A percentile compares a stretch with the other conserved stretches of the same genome.
phyloP scores from a whole-genome alignment of 2,113 vertebrate genomes.

The Phylloscopus whistleri region DNA sequence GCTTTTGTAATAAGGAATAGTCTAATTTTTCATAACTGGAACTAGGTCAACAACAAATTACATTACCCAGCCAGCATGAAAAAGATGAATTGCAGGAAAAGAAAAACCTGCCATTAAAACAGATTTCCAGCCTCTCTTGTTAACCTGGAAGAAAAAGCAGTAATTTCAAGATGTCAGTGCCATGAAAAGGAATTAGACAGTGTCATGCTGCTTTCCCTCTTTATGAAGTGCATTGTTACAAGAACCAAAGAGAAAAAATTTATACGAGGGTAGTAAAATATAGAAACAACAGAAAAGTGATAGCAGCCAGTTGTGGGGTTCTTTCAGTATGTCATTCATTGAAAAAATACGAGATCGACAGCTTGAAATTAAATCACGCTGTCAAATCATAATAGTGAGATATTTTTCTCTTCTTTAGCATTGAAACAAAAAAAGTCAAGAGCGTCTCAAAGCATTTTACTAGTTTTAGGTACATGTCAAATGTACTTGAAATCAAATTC shows the following conservation, averaged over 20 bases:
- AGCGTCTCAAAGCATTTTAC: not conserved
- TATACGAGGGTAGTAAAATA: not conserved
- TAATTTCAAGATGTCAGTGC: not conserved
- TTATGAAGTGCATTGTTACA: not conserved
- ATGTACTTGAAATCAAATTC: not conserved
- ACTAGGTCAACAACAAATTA: constrained; percentile 29
- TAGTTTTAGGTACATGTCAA: not conserved
- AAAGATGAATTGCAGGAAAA: not conserved
- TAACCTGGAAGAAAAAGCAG: not conserved
- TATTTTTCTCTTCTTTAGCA: not conserved
- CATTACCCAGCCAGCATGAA: not conserved
- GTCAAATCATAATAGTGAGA: not conserved
- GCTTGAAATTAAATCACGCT: not conserved
- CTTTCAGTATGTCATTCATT: not conserved
- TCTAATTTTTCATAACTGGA: not conserved
- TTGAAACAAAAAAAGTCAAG: not conserved
- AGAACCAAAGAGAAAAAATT: not conserved
- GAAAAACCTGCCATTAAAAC: not conserved
- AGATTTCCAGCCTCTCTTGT: not conserved
- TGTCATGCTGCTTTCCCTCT: not conserved
- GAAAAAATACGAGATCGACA: not conserved
- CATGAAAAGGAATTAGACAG: not conserved
- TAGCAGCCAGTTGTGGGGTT: not conserved
- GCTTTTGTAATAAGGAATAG: not conserved
- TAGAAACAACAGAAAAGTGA: not conserved